Base-by-base conservation (phyloP, 2,888 invertebrate species). In the Tachina lurida region DNA sequence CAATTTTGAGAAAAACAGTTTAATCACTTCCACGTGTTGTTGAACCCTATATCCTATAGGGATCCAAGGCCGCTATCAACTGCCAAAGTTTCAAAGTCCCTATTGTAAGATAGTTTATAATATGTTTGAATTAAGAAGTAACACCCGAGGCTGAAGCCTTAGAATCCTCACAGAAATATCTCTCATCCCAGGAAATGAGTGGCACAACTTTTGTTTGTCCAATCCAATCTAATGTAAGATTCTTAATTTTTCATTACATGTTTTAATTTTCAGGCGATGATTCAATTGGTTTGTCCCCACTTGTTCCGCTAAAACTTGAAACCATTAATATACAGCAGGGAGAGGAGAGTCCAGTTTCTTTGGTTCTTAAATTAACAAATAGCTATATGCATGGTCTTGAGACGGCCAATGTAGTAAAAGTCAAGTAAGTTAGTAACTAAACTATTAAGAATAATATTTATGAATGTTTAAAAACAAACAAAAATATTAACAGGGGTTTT, bases 341-440 rank as follows among this genome's bases (percentile, higher is more conserved):
- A 0, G 88, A 87, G 9, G 88, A 89, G 0, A 91, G 92, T 87
- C 90, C 93, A 2, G 92, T 93, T 0, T 90, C 89, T 67, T 89
- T 92, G 45, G 90, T 91, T 70, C 83, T 93, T 0, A 87, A 84
- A 7, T 90, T 93, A 10, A 90, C 81, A 43, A 87, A 93, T 65
- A 90, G 88, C 63, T 31, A 87, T 3, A 10, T 91, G 0, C n/a
- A 10, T 54, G 92, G 92, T 3, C 47, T 90, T 0, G 87, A 87
- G 13, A 65, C 74, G 2, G 39, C 89, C 4, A 84, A 76, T 47
- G 85, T 88, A 1, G 45, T 62, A 0, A 89, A 89, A 83, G 84
- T 90, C 41, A 90, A 88, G 92, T 84, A 54, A 56, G 77, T 43
- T 58, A 41, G 19, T 12, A 15, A 7, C 22, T 5, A 41, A 15